These are phyloP conservation scores for Lymantria dispar DNA, from an alignment of 2,888 invertebrate species.

Conservation along the genomic window DNA sequence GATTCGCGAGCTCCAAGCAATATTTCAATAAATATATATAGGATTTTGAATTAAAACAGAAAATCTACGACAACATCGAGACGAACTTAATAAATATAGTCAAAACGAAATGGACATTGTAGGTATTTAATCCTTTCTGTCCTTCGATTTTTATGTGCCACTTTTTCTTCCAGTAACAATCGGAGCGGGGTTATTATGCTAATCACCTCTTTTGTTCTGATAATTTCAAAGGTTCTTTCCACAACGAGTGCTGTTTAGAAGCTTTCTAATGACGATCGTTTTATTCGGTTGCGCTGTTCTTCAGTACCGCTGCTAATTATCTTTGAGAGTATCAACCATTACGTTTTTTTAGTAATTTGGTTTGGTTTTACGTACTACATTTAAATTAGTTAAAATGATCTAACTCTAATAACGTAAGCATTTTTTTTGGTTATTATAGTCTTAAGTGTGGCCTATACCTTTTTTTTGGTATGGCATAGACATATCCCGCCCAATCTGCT, in stretches of 20 bases:
- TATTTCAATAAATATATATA: too few species aligned
- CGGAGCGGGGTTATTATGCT: constrained; percentile 21
- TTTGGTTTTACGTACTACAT: neutral
- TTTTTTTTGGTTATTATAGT: too few species aligned
- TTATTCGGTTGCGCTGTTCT: constrained; percentile 12
- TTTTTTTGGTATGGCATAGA: too few species aligned
- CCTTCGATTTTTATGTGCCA: constrained; percentile 3
- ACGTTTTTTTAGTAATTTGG: constrained; percentile 5
- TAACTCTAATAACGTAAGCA: too few species aligned
- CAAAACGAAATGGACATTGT: neutral
- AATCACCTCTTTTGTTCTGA: constrained; percentile 29
- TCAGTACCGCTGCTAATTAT: constrained; percentile 8
- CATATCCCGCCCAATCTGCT: too few species aligned
- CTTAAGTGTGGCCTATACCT: too few species aligned
- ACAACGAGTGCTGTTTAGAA: constrained; percentile 13
- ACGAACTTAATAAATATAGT: neutral
- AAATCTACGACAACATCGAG: neutral
- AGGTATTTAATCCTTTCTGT: neutral
- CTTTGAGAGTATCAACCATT: constrained; percentile 5
- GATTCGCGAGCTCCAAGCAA: too few species aligned
- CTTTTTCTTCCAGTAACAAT: constrained; percentile 8
- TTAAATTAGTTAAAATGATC: too few species aligned
- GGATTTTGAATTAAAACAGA: too few species aligned
- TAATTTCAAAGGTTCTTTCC: constrained; percentile 24
- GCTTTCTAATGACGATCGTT: constrained; percentile 22